These are phyloP conservation scores for Indicator indicator DNA, from an alignment of 2,113 vertebrate genomes.

Conservation along the genomic window DNA sequence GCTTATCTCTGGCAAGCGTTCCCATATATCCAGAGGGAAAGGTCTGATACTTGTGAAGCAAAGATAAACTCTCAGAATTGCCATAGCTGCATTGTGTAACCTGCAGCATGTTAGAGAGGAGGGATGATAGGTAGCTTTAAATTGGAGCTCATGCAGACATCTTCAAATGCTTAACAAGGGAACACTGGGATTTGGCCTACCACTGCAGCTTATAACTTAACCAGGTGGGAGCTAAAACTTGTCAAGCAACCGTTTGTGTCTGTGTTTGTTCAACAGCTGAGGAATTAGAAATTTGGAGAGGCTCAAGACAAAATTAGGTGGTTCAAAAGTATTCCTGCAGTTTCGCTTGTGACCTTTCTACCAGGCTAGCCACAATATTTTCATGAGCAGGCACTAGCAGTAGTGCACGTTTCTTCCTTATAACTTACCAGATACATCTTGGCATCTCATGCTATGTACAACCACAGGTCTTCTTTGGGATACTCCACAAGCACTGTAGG, in stretches of 20 bases:
- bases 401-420: slow-evolving; percentile 8
- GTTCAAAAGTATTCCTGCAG: not conserved
- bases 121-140: not conserved
- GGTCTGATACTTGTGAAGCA: not conserved
- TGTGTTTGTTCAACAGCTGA: slow-evolving; percentile 28
- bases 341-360: not conserved
- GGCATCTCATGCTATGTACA: not conserved
- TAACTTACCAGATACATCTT: not conserved
- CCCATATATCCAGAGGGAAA: not conserved
- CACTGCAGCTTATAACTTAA: slow-evolving; percentile 7
- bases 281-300: slow-evolving; percentile 9
- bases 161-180: slow-evolving; percentile 6
- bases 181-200: not conserved
- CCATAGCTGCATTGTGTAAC: not conserved
- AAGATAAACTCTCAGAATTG: not conserved
- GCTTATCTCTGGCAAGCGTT: not conserved
- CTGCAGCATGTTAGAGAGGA: slow-evolving; percentile 16
- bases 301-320: not conserved
- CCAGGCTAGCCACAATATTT: not conserved
- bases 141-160: not conserved
- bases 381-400: not conserved
- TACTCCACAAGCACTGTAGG: not conserved
- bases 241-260: not conserved
- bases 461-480: not conserved
- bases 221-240: slow-evolving; percentile 31